Percentiles rank a stretch among this genome's conserved stretches.
Conservation (phyloP, 2,113 vertebrate species). For the Herpetotheres cachinnans region DNA sequence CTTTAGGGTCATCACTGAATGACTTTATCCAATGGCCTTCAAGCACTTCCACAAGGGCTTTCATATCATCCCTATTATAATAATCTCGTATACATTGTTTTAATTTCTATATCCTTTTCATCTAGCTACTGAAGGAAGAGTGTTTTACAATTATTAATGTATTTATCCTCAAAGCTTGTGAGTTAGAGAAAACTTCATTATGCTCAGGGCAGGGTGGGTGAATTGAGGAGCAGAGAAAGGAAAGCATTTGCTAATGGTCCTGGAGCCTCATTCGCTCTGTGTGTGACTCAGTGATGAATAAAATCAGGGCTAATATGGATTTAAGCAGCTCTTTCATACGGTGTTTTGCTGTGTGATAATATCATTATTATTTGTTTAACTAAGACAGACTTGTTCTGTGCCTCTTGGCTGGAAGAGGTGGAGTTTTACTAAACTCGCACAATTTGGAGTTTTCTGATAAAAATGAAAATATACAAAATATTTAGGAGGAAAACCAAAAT, state of each 20-base stretch:
- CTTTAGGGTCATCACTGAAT: conserved; percentile 33
- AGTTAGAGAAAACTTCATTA: conserved; percentile 34
- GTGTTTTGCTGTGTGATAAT: not conserved
- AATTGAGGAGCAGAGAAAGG: not conserved
- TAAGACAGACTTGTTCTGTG: not conserved
- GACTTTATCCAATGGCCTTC: conserved; percentile 34
- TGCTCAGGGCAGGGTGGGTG: not conserved
- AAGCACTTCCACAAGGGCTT: not conserved
- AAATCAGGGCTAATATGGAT: not conserved
- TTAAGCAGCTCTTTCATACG: not conserved
- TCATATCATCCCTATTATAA: not conserved
- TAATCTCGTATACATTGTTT: conserved; percentile 36
- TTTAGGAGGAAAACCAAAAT: not conserved
- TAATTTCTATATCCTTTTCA: conserved; percentile 43
- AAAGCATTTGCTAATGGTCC: not conserved
- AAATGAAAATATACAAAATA: not conserved
- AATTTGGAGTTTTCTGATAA: not conserved
- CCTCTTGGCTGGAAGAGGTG: not conserved
- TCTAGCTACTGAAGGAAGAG: not conserved
- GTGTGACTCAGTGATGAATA: not conserved
- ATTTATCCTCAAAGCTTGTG: not conserved
- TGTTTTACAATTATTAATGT: not conserved
- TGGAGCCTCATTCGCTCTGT: not conserved
- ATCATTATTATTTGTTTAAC: not conserved
- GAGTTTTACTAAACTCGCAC: not conserved